Base-by-base conservation (phyloP, 2,797 vertebrate genomes). In the Taeniopygia guttata region DNA sequence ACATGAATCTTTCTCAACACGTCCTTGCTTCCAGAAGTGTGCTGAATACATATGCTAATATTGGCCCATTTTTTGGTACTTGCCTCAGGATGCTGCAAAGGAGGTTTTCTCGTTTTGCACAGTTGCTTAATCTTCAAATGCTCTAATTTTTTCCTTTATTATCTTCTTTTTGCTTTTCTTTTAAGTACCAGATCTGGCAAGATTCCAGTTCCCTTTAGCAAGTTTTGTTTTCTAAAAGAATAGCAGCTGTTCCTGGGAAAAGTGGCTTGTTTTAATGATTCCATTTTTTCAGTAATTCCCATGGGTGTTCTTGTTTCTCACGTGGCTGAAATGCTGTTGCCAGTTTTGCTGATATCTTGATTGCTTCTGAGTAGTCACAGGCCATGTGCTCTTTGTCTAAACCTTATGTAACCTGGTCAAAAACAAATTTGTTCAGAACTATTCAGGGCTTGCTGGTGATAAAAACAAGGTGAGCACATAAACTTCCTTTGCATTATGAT, bases 11-110 rank as follows among this genome's bases (percentile, higher is more conserved):
- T 88, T 80, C 52, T 36, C 46, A 92, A 77, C 38, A 80, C 16
- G 10, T 68, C 38, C 72, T 62, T 77, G 49, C 51, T 95, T 91
- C 87, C 84, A 85, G 64, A 89, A 84, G 32, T 5, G 2, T 73
- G 56, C 45, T 93, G 64, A 64, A 84, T 93, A 8, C 22, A 68
- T 96, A 95, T 96, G 94, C 84, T 93, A 96, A 97, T 94, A 90
- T 59, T 89, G 89, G 49, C 91, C 95, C 83, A 96, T 70, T 97
- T 97, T 87, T 77, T 87, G 80, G 45, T 49, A 17, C 59, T 96
- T 88, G 74, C 94, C 92, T 94, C 62, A 20, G 94, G 90, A 87
- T 94, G 78, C 70, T 76, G 75, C 5, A 13, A 82, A 66, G 54
- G 82, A 93, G 63, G 27, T 18, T 92, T 96, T 84, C 84, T 91